Conservation (phyloP, 2,888 invertebrate species). For the Theodoxus fluviatilis region DNA sequence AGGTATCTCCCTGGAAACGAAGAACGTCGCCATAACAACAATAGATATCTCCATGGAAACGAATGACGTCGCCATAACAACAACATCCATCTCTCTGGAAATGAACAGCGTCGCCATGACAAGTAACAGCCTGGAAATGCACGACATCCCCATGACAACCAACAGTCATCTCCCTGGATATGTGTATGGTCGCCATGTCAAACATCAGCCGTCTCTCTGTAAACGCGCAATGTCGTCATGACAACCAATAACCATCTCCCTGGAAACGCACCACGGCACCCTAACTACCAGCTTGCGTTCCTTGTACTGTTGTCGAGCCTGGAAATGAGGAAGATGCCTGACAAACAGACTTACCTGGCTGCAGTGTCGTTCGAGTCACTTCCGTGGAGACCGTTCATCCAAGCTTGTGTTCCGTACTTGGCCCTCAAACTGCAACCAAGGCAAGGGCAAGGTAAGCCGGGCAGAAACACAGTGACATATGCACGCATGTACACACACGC, state of each 20-base stretch:
- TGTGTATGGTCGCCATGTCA: too few species aligned
- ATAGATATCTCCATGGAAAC: background rate
- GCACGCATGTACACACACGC: background rate
- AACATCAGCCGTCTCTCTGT: too few species aligned
- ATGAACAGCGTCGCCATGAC: background rate
- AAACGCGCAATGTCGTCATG: too few species aligned
- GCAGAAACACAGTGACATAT: too few species aligned
- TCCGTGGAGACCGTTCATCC: conserved; percentile 64
- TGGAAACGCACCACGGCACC: too few species aligned
- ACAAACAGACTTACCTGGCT: conserved; percentile 43
- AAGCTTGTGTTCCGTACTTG: conserved; percentile 59
- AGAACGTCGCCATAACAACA: background rate
- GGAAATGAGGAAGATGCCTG: background rate
- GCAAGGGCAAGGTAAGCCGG: too few species aligned
- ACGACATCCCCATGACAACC: too few species aligned
- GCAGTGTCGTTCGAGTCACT: conserved; percentile 59
- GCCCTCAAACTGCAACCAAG: conserved; percentile 59
- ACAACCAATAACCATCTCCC: too few species aligned
- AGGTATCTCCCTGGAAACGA: background rate
- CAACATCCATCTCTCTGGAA: background rate
- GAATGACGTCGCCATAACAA: background rate
- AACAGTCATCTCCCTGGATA: too few species aligned
- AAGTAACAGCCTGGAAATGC: too few species aligned
- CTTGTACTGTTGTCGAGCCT: too few species aligned
- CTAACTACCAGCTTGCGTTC: too few species aligned